Evolutionary conservation across 1,140 invertebrate genomes (phyloP), one percentile per base, ranked within the genome.

Genomic region (Coelopa frigida): DNA sequence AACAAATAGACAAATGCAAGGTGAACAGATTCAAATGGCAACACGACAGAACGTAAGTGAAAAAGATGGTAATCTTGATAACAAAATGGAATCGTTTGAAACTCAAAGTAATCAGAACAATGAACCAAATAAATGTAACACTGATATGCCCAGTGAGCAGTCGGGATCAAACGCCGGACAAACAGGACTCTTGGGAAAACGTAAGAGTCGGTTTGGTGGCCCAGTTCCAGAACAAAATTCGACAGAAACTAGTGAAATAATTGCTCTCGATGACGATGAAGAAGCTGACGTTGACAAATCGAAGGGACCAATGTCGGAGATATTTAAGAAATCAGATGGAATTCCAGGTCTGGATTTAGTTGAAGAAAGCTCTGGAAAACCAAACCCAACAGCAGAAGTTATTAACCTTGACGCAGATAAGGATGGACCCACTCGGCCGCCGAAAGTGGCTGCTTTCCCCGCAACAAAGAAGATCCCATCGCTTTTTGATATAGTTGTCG

Each of bases 311-410:
- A 66, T 66, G 49, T 50, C 50, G 15, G 58, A 52, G 27, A 56
- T 66, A n/a, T 66, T 66, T 31, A 62, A 62, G n/a, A 67, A 64
- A 44, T 55, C 33, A 11, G 61, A 60, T 12, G 78, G 75, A 26
- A 82, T 82, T 50, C 80, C 80, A 10, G 80, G 80, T 8, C 71
- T 82, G 32, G 80, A 82, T 72, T 72, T 82, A 49, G 78, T 81
- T 8, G 70, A 69, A 48, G 53, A 51, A 22, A 35, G 20, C 20
- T 11, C n/a, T 18, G 15, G 35, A 21, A 29, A 40, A 45, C 10
- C 48, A 8, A 5, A 23, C 4, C 20, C n/a, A n/a, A n/a, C n/a
- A n/a, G n/a, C n/a, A n/a, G n/a, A n/a, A n/a, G n/a, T n/a, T n/a
- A n/a, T n/a, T n/a, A n/a, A n/a, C n/a, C 6, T 12, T 31, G 17